phyloP scores from a whole-genome alignment of 92 coral and sea anemone genomes.

The Porites rus region DNA sequence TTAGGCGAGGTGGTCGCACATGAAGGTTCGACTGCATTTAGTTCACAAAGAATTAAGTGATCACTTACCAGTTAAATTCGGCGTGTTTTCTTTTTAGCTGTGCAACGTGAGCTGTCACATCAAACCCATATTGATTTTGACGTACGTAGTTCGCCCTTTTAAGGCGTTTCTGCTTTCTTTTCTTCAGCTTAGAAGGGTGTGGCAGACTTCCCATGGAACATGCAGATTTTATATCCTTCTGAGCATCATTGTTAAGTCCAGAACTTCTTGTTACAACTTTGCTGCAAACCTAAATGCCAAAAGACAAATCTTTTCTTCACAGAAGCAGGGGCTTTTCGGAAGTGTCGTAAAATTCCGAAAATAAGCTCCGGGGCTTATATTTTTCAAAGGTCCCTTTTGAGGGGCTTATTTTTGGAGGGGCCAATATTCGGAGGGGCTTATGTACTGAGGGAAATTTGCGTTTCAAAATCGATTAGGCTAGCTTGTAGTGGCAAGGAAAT shows the following conservation, averaged over 20 bases:
- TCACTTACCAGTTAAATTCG: conserved; percentile 73
- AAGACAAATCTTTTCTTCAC: not conserved
- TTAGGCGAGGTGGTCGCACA: too few relatives aligned
- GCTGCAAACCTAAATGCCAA: conserved; percentile 46
- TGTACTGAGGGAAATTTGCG: too few relatives aligned
- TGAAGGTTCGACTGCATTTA: not conserved
- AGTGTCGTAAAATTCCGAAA: too few relatives aligned
- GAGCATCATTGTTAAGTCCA: not conserved
- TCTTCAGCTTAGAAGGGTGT: conserved; percentile 74
- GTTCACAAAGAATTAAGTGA: not conserved
- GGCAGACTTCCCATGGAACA: conserved; percentile 51
- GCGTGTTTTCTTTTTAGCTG: conserved; percentile 68
- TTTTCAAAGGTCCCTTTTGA: too few relatives aligned
- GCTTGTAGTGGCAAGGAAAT: too few relatives aligned
- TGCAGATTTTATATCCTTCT: not conserved
- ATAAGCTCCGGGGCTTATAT: too few relatives aligned
- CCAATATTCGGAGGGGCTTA: too few relatives aligned
- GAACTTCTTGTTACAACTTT: conserved; percentile 57
- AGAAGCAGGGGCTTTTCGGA: not conserved
- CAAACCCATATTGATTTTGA: conserved; percentile 59
- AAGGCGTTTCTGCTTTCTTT: conserved; percentile 35
- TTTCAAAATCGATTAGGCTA: too few relatives aligned
- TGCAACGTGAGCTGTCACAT: conserved; percentile 75
- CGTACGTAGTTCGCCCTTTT: not conserved
- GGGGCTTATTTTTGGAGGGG: too few relatives aligned